phyloP scores from a whole-genome alignment of 2,113 vertebrate genomes.

The Chionomys nivalis region DNA sequence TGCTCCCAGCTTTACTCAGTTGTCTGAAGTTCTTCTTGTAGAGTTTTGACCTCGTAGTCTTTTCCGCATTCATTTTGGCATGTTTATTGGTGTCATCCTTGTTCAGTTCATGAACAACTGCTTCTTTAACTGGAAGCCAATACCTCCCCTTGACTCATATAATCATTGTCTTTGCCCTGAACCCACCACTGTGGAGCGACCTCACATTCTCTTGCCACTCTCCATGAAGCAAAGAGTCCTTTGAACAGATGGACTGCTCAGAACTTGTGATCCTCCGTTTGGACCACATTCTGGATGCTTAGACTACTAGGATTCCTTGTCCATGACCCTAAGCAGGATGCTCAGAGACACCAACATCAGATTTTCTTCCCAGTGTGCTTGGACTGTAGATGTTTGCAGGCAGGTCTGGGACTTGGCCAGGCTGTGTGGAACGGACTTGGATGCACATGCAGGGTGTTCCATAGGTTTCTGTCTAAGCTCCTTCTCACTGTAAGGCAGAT shows the following conservation, averaged over 20 bases:
- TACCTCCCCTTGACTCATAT: not conserved
- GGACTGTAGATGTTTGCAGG: not conserved
- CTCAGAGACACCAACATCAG: not conserved
- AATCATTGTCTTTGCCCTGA: not conserved
- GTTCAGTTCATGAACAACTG: not conserved
- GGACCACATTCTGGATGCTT: not conserved
- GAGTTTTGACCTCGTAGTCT: not conserved
- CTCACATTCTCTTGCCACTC: not conserved
- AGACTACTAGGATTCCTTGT: not conserved
- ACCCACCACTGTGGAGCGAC: not conserved
- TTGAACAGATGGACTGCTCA: not conserved
- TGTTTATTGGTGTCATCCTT: not conserved
- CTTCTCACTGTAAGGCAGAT: not conserved
- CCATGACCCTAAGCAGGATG: not conserved
- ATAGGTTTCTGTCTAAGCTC: not conserved
- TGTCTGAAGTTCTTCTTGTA: not conserved
- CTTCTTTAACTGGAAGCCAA: conserved; percentile 48
- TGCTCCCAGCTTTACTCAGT: not conserved
- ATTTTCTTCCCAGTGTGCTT: not conserved
- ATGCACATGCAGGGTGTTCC: not conserved
- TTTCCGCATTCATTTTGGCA: not conserved
- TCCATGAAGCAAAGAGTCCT: not conserved
- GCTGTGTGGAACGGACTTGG: not conserved
- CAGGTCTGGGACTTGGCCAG: not conserved
- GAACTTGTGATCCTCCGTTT: not conserved